Base-by-base conservation (phyloP, 1,140 invertebrate genomes). In the Tetragnatha versicolor region DNA sequence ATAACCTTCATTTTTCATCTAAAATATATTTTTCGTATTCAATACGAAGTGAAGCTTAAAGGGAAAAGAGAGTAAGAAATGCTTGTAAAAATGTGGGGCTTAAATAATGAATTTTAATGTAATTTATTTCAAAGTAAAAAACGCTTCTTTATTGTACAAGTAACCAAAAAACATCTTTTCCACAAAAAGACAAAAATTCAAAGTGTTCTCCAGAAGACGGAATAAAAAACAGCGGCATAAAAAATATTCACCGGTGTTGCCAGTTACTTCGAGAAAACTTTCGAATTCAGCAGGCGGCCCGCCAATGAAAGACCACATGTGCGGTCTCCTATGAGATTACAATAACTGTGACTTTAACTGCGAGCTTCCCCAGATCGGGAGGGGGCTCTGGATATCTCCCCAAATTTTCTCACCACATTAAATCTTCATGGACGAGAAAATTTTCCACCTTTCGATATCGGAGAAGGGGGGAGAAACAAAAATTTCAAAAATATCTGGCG, bases 381-480 rank as follows among this genome's bases (percentile, higher is more conserved):
- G 2, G 27, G 17, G 37, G 29, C 29, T 53, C n/a, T 33, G 66
- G 25, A 49, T 70, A 51, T 31, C 66, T n/a, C 47, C 20, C 47
- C 29, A 70, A 70, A 70, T 37, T 70, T 70, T 51, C 47, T n/a
- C 66, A 70, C 47, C 47, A 31, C 66, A 70, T 70, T 70, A 70
- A 70, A 70, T 70, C 66, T 70, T 70, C 66, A 70, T 70, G 66
- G 31, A n/a, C 35, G 66, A 70, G 66, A 70, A 70, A 70, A 70
- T 70, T n/a, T 70, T 70, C 63, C n/a, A 10, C 47, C 66, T 53
- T 49, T 51, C 66, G 31, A 70, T 70, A 65, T 65, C 61, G 37
- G 20, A 65, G 25, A 65, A 5, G 10, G 20, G 12, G 20, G 12
- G 12, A 65, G 25, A 22, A 22, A 53, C n/a, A 47, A 65, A 63